Evolutionary conservation across 37 sponge, comb jelly and placozoan species (phyloP).

Genomic region (Aphrocallistes beatrix): DNA sequence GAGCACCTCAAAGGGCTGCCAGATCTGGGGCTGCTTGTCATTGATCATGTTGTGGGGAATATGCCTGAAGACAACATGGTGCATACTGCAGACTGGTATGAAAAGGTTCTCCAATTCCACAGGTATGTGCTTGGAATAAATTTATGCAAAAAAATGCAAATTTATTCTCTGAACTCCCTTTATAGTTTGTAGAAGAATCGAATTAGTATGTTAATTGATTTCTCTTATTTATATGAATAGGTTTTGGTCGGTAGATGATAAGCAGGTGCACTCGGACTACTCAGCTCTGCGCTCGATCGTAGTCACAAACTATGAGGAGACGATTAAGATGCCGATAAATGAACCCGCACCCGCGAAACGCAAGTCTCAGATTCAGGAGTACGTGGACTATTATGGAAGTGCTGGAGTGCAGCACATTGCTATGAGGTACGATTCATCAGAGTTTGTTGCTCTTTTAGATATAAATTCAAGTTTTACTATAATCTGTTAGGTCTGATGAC

Average conservation of each 20-base stretch:
- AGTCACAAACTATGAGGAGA: constrained; percentile 92
- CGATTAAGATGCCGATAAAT: constrained; percentile 98
- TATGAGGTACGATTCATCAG: constrained; percentile 25
- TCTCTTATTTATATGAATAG: too few species aligned
- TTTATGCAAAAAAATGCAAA: neutral
- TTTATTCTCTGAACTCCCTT: neutral
- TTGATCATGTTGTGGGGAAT: constrained; percentile 97
- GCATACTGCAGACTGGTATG: constrained; percentile 71
- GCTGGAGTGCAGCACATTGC: constrained; percentile 98
- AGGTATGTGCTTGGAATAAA: constrained; percentile 17
- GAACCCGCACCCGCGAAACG: constrained; percentile 90
- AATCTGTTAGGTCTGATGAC: neutral
- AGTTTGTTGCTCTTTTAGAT: neutral
- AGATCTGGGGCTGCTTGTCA: constrained; percentile 41
- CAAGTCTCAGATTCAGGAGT: constrained; percentile 99
- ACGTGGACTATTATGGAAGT: constrained; percentile 82
- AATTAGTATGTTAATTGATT: too few species aligned
- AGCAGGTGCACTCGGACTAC: constrained; percentile 87
- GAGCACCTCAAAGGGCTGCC: neutral
- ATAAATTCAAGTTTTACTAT: neutral
- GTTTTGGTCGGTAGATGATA: constrained; percentile 98
- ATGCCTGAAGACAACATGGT: constrained; percentile 75
- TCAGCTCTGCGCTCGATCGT: constrained; percentile 91
- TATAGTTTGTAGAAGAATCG: too few species aligned
- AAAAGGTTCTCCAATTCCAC: constrained; percentile 86